These are phyloP conservation scores for Halcyon badia DNA, from an alignment of 2,797 vertebrate genomes.

Conservation along the genomic window DNA sequence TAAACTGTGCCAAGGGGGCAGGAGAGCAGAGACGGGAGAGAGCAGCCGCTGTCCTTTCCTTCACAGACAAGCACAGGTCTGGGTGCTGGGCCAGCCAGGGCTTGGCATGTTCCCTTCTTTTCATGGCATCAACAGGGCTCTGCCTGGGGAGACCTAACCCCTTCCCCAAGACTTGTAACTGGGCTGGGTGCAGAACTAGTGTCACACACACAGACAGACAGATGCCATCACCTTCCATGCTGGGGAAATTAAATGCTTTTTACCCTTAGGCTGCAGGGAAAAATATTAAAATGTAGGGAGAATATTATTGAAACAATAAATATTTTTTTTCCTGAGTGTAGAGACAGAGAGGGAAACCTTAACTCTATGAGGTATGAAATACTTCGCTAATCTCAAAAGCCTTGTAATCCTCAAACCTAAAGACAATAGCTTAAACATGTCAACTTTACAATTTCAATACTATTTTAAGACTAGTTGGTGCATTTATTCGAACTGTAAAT, in stretches of 20 bases:
- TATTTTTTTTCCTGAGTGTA: not conserved
- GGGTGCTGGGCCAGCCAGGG: not conserved
- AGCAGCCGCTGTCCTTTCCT: not conserved
- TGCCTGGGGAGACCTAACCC: not conserved
- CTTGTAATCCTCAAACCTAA: not conserved
- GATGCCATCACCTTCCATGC: not conserved
- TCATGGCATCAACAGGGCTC: not conserved
- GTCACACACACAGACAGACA: not conserved
- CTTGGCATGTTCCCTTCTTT: not conserved
- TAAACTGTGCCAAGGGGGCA: not conserved
- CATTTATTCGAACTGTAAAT: not conserved
- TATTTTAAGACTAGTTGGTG: not conserved
- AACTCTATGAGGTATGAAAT: not conserved
- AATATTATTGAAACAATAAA: not conserved
- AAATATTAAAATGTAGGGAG: not conserved
- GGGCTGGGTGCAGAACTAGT: not conserved
- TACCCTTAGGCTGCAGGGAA: not conserved
- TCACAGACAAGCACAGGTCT: not conserved
- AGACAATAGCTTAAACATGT: not conserved
- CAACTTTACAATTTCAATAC: not conserved
- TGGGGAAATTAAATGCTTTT: conserved; percentile 13
- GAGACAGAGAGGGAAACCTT: not conserved
- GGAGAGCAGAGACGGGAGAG: not conserved
- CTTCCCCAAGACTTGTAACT: not conserved
- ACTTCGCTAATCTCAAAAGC: not conserved